A percentile compares a stretch with the other conserved stretches of the same genome.
These are phyloP conservation scores for Cinclus mexicanus DNA, from an alignment of 2,113 vertebrate genomes.

Conservation along the genomic window DNA sequence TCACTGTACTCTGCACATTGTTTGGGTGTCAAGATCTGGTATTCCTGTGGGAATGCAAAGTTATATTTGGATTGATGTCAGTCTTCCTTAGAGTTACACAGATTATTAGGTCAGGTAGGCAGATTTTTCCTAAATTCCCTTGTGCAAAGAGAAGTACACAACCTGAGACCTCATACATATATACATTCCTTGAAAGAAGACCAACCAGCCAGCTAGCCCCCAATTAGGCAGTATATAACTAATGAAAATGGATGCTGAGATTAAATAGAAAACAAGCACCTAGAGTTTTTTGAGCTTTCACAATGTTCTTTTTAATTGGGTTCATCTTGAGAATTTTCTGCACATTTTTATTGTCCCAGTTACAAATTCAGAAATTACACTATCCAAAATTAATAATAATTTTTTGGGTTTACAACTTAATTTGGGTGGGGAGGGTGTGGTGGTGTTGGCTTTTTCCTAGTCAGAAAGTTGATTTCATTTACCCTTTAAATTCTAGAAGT, in stretches of 20 bases:
- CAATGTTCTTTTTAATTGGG: background rate
- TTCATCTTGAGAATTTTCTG: background rate
- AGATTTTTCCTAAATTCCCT: background rate
- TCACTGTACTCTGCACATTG: background rate
- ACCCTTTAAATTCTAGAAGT: background rate
- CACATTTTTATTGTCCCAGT: background rate
- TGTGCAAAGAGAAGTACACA: background rate
- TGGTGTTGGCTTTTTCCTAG: fast-evolving
- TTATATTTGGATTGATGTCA: background rate
- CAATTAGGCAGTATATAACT: background rate
- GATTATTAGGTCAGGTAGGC: background rate
- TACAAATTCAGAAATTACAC: background rate
- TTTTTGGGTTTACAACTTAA: background rate
- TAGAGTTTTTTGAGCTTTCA: background rate
- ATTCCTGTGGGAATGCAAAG: background rate
- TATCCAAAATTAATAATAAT: background rate
- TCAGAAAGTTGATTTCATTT: background rate
- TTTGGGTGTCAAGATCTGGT: background rate
- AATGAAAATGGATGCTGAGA: background rate
- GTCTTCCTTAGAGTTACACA: background rate
- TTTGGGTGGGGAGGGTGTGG: background rate
- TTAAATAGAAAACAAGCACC: background rate
- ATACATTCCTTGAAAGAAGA: background rate
- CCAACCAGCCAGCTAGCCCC: background rate
- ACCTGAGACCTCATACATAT: background rate